Percentiles rank a stretch among this genome's conserved stretches.
Evolutionary conservation across 1,140 invertebrate genomes (phyloP).

Genomic region (Pogonomyrmex californicus): DNA sequence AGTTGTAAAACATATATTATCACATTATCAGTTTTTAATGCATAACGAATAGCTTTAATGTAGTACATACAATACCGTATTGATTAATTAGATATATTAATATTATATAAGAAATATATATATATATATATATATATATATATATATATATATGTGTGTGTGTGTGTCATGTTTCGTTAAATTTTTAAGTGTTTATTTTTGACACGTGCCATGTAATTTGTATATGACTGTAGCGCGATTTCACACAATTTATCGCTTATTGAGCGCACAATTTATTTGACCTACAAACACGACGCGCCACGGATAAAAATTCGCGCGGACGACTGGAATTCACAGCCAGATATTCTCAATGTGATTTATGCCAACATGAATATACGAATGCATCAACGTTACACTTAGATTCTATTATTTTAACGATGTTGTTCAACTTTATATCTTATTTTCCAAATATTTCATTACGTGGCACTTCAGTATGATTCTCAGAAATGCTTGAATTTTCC

Average conservation of each 20-base stretch:
- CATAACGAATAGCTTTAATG: no score
- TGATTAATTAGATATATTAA: constrained; percentile 12
- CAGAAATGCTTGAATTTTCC: background rate
- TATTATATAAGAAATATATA: no score
- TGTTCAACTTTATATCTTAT: constrained; percentile 46
- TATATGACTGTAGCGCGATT: constrained; percentile 39
- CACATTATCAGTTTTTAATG: no score
- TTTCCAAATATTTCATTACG: constrained; percentile 35
- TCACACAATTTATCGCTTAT: constrained; percentile 62
- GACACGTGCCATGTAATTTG: constrained; percentile 35
- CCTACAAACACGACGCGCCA: constrained; percentile 60
- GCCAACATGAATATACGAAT: constrained; percentile 41
- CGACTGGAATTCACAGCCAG: constrained; percentile 54
- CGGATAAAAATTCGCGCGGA: constrained; percentile 55
- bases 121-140: no score
- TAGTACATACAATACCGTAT: background rate
- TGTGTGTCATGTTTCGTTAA: background rate
- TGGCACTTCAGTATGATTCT: background rate
- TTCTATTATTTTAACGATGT: constrained; percentile 54
- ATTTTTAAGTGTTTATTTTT: constrained; percentile 36
- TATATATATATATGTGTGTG: no score
- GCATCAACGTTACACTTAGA: constrained; percentile 41
- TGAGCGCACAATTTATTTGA: constrained; percentile 63
- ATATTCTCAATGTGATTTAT: constrained; percentile 59
- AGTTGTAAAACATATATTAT: no score